Conservation (phyloP, 2,797 vertebrate species). For the Nasua narica region DNA sequence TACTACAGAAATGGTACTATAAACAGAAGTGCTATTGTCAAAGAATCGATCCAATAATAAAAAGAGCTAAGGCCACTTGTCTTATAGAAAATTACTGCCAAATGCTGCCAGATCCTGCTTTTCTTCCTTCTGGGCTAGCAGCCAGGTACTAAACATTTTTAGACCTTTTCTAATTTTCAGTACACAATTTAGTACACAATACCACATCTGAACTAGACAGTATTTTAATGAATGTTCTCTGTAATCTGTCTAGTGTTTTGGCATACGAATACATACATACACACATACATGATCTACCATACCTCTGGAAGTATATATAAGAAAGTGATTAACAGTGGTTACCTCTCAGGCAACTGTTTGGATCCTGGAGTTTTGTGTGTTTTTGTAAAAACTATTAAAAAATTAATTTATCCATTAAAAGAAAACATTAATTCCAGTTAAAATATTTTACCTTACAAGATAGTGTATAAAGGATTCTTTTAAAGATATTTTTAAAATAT, state of each 20-base stretch:
- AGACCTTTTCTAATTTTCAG: constrained; percentile 77
- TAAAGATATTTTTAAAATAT: not conserved
- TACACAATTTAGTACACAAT: constrained; percentile 46
- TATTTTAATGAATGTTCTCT: constrained; percentile 41
- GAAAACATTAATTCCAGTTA: not conserved
- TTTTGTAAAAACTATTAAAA: constrained; percentile 37
- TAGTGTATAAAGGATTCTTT: not conserved
- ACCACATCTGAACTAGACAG: constrained; percentile 41
- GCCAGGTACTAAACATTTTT: constrained; percentile 78
- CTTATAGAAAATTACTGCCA: constrained; percentile 78
- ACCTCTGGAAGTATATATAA: constrained; percentile 11
- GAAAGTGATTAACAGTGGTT: not conserved
- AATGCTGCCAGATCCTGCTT: constrained; percentile 67
- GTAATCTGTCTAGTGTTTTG: not conserved
- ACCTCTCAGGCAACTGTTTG: not conserved
- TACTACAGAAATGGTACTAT: not conserved
- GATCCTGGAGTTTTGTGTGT: not conserved
- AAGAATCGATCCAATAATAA: constrained; percentile 73
- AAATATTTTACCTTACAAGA: constrained; percentile 29
- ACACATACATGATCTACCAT: not conserved
- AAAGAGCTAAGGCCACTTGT: constrained; percentile 76
- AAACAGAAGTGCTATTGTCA: constrained; percentile 63
- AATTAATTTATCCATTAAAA: constrained; percentile 26
- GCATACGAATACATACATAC: not conserved
- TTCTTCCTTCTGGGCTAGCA: constrained; percentile 73